Conservation (phyloP, 2,888 invertebrate genomes). For the Polydrusus tereticollis region DNA sequence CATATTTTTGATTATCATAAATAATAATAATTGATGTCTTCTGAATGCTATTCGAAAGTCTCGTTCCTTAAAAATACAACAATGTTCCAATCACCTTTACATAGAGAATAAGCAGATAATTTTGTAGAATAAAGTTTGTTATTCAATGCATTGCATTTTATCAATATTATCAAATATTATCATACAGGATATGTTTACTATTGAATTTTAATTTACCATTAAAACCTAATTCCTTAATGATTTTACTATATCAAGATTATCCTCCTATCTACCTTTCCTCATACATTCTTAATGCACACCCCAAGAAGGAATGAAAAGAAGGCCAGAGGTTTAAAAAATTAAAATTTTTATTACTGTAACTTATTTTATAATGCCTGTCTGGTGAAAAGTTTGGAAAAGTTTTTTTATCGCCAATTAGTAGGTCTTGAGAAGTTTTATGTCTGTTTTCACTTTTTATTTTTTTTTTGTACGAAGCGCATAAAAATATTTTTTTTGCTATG, state of each 20-base stretch:
- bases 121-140: too few species aligned
- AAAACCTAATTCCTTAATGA: background rate
- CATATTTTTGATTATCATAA: too few species aligned
- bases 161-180: too few species aligned
- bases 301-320: background rate
- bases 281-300: conserved; percentile 5
- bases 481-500: conserved; percentile 17
- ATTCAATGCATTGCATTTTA: too few species aligned
- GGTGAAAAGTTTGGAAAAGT: conserved; percentile 19
- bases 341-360: conserved; percentile 14
- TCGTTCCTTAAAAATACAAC: too few species aligned
- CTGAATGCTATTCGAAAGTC: too few species aligned
- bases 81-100: too few species aligned
- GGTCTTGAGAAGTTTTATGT: conserved; percentile 23
- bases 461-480: background rate
- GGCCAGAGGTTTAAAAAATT: conserved; percentile 14
- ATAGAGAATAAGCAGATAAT: too few species aligned
- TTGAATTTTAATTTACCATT: background rate
- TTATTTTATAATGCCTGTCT: conserved; percentile 26
- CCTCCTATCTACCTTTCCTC: background rate
- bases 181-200: too few species aligned
- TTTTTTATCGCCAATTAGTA: conserved; percentile 28
- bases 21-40: too few species aligned
- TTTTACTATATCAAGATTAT: conserved; percentile 1
- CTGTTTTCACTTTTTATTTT: conserved; percentile 12